These are phyloP conservation scores for Acestrorhynchus altus DNA, from an alignment of 2,797 vertebrate species.

Conservation along the genomic window DNA sequence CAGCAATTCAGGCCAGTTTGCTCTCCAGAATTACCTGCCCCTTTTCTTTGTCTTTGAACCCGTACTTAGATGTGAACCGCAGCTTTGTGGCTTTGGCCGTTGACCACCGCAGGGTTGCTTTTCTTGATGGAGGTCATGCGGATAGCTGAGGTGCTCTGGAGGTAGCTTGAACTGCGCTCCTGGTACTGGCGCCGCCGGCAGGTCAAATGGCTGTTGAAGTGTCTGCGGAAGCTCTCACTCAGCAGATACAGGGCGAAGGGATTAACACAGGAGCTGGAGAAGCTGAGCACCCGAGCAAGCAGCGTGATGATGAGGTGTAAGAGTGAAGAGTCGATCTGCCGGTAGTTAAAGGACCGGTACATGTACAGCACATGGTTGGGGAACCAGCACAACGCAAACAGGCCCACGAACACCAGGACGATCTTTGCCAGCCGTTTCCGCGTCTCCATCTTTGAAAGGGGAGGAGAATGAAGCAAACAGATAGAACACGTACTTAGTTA, in stretches of 20 bases:
- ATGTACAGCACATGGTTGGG: constrained; percentile 92
- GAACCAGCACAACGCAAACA: constrained; percentile 95
- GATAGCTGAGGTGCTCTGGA: constrained; percentile 88
- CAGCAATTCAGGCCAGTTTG: background rate
- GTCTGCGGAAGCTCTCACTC: constrained; percentile 92
- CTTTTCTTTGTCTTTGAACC: background rate
- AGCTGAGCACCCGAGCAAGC: constrained; percentile 89
- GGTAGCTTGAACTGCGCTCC: constrained; percentile 83
- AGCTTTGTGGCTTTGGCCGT: constrained; percentile 78
- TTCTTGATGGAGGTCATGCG: constrained; percentile 92
- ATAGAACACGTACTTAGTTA: background rate
- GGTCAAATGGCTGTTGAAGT: constrained; percentile 91
- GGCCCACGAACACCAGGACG: constrained; percentile 91
- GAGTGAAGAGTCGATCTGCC: constrained; percentile 90
- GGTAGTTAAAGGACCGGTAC: constrained; percentile 94
- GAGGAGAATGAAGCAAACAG: constrained; percentile 8
- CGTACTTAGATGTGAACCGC: constrained; percentile 78
- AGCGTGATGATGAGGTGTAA: constrained; percentile 88
- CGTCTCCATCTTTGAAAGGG: constrained; percentile 87
- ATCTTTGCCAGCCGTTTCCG: constrained; percentile 93
- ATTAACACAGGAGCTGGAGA: constrained; percentile 94
- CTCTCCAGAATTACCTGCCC: background rate
- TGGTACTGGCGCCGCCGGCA: constrained; percentile 74
- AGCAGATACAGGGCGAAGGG: constrained; percentile 94
- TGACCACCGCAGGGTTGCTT: constrained; percentile 68